These are phyloP conservation scores for Psettodes erumei DNA, from an alignment of 2,113 vertebrate genomes.

Conservation along the genomic window DNA sequence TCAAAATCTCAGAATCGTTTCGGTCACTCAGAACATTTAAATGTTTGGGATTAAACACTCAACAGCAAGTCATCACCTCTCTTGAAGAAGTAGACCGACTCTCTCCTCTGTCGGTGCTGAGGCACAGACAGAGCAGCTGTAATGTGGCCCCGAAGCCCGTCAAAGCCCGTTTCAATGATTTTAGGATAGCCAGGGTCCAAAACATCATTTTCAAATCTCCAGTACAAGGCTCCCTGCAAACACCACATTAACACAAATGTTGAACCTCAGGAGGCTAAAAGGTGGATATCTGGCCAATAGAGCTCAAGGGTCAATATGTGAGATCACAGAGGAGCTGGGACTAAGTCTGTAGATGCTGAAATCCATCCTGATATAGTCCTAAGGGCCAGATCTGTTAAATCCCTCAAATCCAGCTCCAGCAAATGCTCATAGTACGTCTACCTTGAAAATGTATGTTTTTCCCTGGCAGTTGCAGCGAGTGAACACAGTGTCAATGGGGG, in stretches of 20 bases:
- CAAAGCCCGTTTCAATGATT: conserved; percentile 86
- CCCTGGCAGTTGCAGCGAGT: conserved; percentile 96
- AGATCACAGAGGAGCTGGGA: neutral
- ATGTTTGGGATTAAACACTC: no score
- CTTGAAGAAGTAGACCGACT: conserved; percentile 96
- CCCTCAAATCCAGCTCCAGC: neutral
- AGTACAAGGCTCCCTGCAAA: conserved; percentile 88
- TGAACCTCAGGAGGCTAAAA: neutral
- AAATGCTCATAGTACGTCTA: conserved; percentile 51
- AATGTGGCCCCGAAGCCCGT: conserved; percentile 88
- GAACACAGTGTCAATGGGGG: conserved; percentile 93
- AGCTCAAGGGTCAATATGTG: neutral
- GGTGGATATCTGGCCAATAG: neutral
- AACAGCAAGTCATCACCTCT: conserved; percentile 81
- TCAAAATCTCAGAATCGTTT: neutral
- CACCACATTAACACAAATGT: neutral
- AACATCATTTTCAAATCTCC: conserved; percentile 91
- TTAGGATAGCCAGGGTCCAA: conserved; percentile 90
- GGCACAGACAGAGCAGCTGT: conserved; percentile 91
- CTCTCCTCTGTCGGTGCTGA: conserved; percentile 83
- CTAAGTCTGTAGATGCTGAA: neutral
- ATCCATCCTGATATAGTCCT: neutral
- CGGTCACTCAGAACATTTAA: no score
- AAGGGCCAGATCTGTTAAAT: neutral
- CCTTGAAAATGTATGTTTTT: conserved; percentile 97